phyloP scores from a whole-genome alignment of 2,888 invertebrate genomes.

The Apamea sordens region DNA sequence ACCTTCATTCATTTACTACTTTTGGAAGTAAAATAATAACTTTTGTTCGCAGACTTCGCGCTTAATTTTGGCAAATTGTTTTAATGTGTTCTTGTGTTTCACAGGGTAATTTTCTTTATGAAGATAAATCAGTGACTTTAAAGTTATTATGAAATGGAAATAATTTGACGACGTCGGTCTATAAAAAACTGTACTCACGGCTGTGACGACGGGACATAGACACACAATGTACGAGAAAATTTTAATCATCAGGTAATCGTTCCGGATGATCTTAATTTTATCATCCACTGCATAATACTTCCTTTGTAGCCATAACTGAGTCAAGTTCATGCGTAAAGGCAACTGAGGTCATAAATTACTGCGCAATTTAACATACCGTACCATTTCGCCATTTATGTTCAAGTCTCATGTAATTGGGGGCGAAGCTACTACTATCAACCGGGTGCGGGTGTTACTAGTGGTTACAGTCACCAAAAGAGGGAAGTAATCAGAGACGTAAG shows the following conservation, averaged over 20 bases:
- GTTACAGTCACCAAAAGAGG: not conserved
- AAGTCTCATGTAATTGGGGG: not conserved
- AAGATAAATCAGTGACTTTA: not conserved
- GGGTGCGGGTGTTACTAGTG: not conserved
- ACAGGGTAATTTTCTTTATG: not conserved
- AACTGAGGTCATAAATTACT: too few relatives aligned
- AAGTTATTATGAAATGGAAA: not conserved
- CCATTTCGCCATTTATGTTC: too few relatives aligned
- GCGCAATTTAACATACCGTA: too few relatives aligned
- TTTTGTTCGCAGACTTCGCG: not conserved
- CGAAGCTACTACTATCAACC: not conserved
- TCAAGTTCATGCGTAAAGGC: not conserved
- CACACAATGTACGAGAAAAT: too few relatives aligned
- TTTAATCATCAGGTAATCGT: too few relatives aligned
- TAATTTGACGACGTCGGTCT: not conserved
- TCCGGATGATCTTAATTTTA: not conserved
- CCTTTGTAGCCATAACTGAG: not conserved
- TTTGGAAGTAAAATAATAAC: constrained; percentile 36
- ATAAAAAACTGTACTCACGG: too few relatives aligned
- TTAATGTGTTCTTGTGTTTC: not conserved
- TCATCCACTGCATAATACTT: not conserved
- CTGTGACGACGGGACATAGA: not conserved
- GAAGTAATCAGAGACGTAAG: too few relatives aligned
- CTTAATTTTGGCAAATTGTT: not conserved
- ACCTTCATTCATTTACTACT: constrained; percentile 29